Conservation (phyloP, 2,113 vertebrate species). For the Boleophthalmus pectinirostris region DNA sequence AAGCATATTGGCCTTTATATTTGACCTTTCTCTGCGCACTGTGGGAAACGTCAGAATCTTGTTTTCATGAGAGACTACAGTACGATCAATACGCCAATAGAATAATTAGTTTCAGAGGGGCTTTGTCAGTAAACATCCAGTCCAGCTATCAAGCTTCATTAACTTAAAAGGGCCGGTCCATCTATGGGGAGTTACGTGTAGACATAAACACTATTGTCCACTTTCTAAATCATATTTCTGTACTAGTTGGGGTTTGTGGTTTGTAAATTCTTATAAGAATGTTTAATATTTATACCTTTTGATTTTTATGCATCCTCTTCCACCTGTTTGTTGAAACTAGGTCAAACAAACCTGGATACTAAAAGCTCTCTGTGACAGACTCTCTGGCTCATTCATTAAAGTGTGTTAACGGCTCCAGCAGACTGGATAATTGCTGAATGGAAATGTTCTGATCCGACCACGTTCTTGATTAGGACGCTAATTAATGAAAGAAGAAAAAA, state of each 20-base stretch:
- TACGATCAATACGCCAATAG: slow-evolving; percentile 48
- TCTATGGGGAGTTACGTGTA: neutral
- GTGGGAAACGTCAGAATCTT: slow-evolving; percentile 3
- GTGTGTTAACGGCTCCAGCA: slow-evolving; percentile 49
- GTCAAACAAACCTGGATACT: slow-evolving; percentile 32
- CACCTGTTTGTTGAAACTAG: neutral
- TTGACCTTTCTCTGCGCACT: slow-evolving; percentile 1
- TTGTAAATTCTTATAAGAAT: no score
- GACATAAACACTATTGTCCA: neutral
- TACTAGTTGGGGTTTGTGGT: no score
- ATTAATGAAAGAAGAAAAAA: slow-evolving; percentile 55
- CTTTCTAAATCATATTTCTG: neutral
- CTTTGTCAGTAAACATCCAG: slow-evolving; percentile 36
- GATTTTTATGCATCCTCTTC: neutral
- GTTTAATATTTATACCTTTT: neutral
- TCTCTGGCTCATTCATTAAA: slow-evolving; percentile 58
- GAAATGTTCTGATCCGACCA: slow-evolving; percentile 47
- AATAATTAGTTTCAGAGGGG: slow-evolving; percentile 61
- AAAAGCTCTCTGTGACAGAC: slow-evolving; percentile 20
- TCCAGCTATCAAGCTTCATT: slow-evolving; percentile 45
- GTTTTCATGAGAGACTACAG: slow-evolving; percentile 24
- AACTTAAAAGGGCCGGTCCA: slow-evolving; percentile 21
- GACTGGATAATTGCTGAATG: slow-evolving; percentile 67
- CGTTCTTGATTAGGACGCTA: slow-evolving; percentile 60
- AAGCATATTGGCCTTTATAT: neutral